Base-by-base conservation (phyloP, 2,113 vertebrate species). In the Sebastes schlegelii region DNA sequence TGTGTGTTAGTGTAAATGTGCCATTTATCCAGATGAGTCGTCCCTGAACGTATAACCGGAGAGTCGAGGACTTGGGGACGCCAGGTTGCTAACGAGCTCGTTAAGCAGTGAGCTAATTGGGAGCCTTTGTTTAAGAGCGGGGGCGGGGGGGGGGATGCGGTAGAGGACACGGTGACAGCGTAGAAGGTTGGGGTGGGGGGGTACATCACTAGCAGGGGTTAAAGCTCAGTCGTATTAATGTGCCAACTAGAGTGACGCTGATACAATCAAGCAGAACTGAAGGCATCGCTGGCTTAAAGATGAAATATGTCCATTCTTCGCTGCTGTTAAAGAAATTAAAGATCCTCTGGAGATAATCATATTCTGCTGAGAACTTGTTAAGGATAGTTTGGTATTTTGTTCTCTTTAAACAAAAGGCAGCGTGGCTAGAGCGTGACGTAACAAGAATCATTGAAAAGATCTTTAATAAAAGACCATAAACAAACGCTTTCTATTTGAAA, bases 1-100 rank as follows among this genome's bases (percentile, higher is more conserved):
- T 26, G 6, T 14, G 82, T 34, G 51, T 66, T 1, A 5, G 66
- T 71, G 83, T 78, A 83, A 88, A 89, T 83, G 84, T 87, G 87
- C 55, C 88, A 83, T 92, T 89, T 77, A 86, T 55, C 78, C 46
- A 75, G 82, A 77, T 52, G 71, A 80, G 77, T 57, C 51, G 34
- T 69, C 74, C 26, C 78, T 42, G 23, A 64, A 76, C 43, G 42
- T 75, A 75, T 66, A 77, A 84, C 66, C 26, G 57, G 5, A 19
- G 80, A 80, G 74, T 65, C 4, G 51, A 43, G 84, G 76, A 63
- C 70, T 45, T 48, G 6, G 45, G 66, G 84, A 77, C 49, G 72
- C 78, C 91, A 91, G 93, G 83, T 92, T 90, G 92, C 86, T 92
- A 94, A 95, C 48, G 82, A 80, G 88, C 86, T 92, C 82, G 75